Percentiles rank a stretch among this genome's conserved stretches.
Conservation (phyloP, 2,797 vertebrate species). For the Danio tinwini region DNA sequence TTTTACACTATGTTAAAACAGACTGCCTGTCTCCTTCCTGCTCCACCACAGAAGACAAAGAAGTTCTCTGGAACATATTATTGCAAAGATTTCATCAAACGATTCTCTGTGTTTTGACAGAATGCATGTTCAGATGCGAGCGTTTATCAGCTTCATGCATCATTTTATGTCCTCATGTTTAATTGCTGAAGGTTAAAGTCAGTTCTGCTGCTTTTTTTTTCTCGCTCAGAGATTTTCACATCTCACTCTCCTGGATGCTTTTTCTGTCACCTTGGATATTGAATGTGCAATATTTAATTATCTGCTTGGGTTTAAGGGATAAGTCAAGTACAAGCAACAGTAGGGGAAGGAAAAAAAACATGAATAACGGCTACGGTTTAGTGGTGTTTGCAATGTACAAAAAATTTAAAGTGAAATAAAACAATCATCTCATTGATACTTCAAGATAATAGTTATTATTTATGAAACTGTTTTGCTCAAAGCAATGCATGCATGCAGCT, state of each 20-base stretch:
- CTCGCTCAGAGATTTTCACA: neutral
- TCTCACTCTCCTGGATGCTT: conserved; percentile 1
- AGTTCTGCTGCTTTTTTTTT: neutral
- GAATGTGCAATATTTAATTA: neutral
- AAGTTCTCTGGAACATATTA: conserved; percentile 5
- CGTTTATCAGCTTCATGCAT: neutral
- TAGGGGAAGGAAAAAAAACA: neutral
- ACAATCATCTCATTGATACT: no score
- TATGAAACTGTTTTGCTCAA: no score
- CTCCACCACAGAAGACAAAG: conserved; percentile 15
- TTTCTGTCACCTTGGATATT: conserved; percentile 10
- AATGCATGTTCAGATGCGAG: conserved; percentile 6
- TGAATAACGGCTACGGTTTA: neutral
- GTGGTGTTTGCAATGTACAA: no score
- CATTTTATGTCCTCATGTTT: neutral
- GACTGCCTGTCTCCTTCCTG: conserved; percentile 33
- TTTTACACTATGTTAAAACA: conserved; percentile 68
- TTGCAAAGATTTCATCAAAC: conserved; percentile 2
- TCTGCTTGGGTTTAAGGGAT: neutral
- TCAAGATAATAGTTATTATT: no score
- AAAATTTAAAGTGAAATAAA: no score
- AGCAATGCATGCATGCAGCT: no score
- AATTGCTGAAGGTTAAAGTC: conserved; percentile 11
- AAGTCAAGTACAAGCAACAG: neutral
- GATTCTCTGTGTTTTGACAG: neutral